Conservation (phyloP, 2,113 vertebrate species). For the Argyrosomus japonicus region DNA sequence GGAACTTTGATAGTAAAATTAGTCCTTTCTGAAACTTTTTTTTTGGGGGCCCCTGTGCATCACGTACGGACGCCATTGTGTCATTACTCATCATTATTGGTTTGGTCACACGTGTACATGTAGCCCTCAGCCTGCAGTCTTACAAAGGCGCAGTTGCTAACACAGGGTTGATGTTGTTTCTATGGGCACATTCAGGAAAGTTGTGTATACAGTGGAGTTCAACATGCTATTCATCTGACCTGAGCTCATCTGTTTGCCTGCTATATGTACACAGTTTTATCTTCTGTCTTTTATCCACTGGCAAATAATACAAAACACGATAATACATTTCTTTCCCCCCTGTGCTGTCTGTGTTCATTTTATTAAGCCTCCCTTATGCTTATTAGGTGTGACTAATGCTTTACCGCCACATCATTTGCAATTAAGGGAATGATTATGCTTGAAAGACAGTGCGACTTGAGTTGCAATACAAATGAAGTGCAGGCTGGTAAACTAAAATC, state of each 20-base stretch:
- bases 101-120: background rate
- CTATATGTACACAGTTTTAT: background rate
- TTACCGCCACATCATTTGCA: constrained; percentile 40
- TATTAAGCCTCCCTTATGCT: background rate
- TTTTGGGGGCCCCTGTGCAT: too few relatives aligned
- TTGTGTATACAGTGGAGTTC: background rate
- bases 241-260: background rate
- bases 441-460: background rate
- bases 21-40: too few relatives aligned
- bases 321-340: too few relatives aligned
- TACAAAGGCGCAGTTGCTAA: background rate
- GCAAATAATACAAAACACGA: background rate
- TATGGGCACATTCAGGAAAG: background rate
- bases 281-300: background rate
- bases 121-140: background rate
- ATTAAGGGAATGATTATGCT: constrained; percentile 17
- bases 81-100: too few relatives aligned
- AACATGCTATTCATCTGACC: background rate
- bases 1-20: too few relatives aligned
- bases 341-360: background rate
- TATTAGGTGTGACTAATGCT: constrained; percentile 31
- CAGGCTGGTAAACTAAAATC: background rate
- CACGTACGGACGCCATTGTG: too few relatives aligned
- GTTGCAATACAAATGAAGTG: constrained; percentile 3
- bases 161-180: background rate